These are phyloP conservation scores for Huso huso DNA, from an alignment of 2,797 vertebrate genomes.

Conservation along the genomic window DNA sequence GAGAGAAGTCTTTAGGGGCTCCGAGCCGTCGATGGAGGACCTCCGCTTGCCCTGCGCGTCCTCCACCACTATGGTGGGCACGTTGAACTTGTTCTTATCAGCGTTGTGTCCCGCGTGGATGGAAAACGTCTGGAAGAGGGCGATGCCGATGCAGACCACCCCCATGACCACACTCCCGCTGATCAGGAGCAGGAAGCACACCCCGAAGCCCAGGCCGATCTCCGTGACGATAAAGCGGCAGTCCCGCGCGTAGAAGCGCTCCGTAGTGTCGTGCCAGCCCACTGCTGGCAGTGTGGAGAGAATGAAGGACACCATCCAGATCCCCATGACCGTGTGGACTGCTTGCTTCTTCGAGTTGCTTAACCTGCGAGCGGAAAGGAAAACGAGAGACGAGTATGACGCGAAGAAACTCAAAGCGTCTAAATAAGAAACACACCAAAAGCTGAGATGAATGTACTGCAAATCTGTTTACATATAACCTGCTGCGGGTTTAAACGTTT, in stretches of 20 bases:
- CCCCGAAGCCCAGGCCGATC: slow-evolving; percentile 86
- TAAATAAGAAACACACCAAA: no score
- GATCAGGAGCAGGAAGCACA: slow-evolving; percentile 86
- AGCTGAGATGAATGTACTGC: no score
- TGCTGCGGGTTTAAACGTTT: no score
- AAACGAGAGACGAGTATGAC: background rate
- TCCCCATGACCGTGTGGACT: slow-evolving; percentile 87
- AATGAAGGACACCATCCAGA: slow-evolving; percentile 95
- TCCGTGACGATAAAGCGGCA: slow-evolving; percentile 88
- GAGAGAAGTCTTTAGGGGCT: slow-evolving; percentile 78
- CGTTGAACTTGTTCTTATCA: slow-evolving; percentile 74
- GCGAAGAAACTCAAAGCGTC: background rate
- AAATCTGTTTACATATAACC: no score
- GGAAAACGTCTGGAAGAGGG: slow-evolving; percentile 85
- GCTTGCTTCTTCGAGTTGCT: slow-evolving; percentile 92
- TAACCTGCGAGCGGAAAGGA: slow-evolving; percentile 53
- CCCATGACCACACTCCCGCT: slow-evolving; percentile 82
- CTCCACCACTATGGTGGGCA: slow-evolving; percentile 88
- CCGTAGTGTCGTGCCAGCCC: slow-evolving; percentile 82
- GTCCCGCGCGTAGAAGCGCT: slow-evolving; percentile 83
- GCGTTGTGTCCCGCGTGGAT: slow-evolving; percentile 62
- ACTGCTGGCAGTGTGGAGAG: slow-evolving; percentile 84
- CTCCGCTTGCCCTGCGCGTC: slow-evolving; percentile 86
- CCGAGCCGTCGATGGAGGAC: slow-evolving; percentile 85
- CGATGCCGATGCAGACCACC: slow-evolving; percentile 76